These are phyloP conservation scores for Aphidius ervi DNA, from an alignment of 1,140 invertebrate species.

Conservation along the genomic window DNA sequence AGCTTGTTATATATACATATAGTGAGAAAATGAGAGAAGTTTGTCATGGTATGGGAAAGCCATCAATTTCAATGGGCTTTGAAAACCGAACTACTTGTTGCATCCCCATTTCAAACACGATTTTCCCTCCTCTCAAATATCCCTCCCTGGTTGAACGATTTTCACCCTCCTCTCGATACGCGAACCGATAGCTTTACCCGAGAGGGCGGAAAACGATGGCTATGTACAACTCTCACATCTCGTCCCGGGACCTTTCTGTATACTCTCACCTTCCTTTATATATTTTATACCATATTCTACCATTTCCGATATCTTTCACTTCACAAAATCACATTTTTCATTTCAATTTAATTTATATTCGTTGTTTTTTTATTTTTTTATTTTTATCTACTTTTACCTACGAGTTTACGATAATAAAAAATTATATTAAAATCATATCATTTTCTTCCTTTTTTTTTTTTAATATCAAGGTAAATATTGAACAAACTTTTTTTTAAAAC, in stretches of 20 bases:
- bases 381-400: too few relatives aligned
- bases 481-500: too few relatives aligned
- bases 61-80: slow-evolving; percentile 57
- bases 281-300: neutral
- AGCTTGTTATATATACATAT: neutral
- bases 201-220: slow-evolving; percentile 43
- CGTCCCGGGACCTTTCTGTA: slow-evolving; percentile 3
- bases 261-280: neutral
- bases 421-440: too few relatives aligned
- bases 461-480: too few relatives aligned
- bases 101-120: slow-evolving; percentile 38
- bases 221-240: slow-evolving; percentile 20
- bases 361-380: too few relatives aligned
- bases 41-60: slow-evolving; percentile 56
- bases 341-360: too few relatives aligned
- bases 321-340: too few relatives aligned
- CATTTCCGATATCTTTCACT: slow-evolving; percentile 2
- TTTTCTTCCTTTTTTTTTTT: too few relatives aligned
- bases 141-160: slow-evolving; percentile 32
- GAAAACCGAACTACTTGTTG: slow-evolving; percentile 57
- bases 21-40: slow-evolving; percentile 32
- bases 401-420: too few relatives aligned
- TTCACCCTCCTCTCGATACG: slow-evolving; percentile 53
- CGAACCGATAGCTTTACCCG: slow-evolving; percentile 50
- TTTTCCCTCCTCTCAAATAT: slow-evolving; percentile 19